Evolutionary conservation across 2,888 invertebrate species (phyloP), one percentile per base, ranked within the genome.

Genomic region (Agonopterix subpropinquella): DNA sequence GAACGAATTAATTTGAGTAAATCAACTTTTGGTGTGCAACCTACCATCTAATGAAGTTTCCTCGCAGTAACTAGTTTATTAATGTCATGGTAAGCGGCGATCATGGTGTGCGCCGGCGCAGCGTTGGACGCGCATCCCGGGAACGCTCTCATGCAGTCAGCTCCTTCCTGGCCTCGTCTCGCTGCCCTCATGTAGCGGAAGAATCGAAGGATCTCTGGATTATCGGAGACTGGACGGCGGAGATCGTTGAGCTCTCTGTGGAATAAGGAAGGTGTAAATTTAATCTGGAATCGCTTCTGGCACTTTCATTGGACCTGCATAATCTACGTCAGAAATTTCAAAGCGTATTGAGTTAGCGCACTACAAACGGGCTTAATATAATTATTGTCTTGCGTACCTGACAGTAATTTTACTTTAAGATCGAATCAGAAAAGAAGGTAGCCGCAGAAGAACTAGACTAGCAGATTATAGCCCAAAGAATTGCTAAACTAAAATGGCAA

Each of bases 141-240:
- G 70, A 94, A 93, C 0, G 90, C 85, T n/a, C 90, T 79, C 61
- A 91, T 90, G 67, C 96, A 96, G 66, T 92, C 92, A 9, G 90
- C 83, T 11, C 94, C 94, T 66, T 96, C 96, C 68, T 96, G 96
- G 0, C 96, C 96, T 55, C 95, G 73, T 1, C 96, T 92, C 9
- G 96, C 96, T 0, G 96, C 95, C 57, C 95, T 93, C 96, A 96
- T 96, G 80, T 96, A 96, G 50, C 93, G 92, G 90, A 96, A 96
- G 89, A 96, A 96, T 48, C 96, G 89, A 41, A 96, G 83, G 52
- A 96, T 96, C 64, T 96, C 96, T 0, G 95, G 93, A 75, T 96
- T 96, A 73, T 96, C 96, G 0, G 94, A 93, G 0, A 95, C 92
- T 0, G 96, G 96, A 48, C 95, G 93, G 3, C 95, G 90, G 44